phyloP scores from a whole-genome alignment of 2,888 invertebrate species.

The Mantis religiosa region DNA sequence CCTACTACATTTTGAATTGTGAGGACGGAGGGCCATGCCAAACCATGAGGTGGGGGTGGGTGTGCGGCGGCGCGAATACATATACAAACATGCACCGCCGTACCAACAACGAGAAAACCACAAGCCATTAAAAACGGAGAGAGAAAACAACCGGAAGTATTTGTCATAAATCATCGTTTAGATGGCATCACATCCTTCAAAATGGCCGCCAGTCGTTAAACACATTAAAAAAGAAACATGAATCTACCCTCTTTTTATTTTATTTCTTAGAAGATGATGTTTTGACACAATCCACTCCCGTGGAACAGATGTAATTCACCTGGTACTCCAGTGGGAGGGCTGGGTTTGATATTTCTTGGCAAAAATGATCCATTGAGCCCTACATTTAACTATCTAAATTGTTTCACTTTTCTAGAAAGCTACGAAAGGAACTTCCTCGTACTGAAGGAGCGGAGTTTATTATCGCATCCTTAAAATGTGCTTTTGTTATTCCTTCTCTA shows the following conservation, averaged over 20 bases:
- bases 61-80: neutral
- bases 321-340: neutral
- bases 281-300: neutral
- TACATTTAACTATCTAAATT: too few relatives aligned
- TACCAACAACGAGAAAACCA: conserved; percentile 6
- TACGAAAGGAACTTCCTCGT: too few relatives aligned
- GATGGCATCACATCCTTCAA: conserved; percentile 18
- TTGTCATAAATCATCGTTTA: conserved; percentile 25
- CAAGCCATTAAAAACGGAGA: conserved; percentile 17
- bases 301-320: neutral
- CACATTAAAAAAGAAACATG: neutral
- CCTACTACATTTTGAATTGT: neutral
- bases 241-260: neutral
- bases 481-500: too few relatives aligned
- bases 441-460: too few relatives aligned
- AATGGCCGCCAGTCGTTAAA: neutral
- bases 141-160: conserved; percentile 26
- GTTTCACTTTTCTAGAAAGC: too few relatives aligned
- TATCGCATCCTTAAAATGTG: too few relatives aligned
- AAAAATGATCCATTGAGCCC: too few relatives aligned
- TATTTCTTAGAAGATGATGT: neutral
- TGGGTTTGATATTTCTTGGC: neutral
- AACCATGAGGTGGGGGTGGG: neutral
- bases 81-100: too few relatives aligned
- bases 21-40: neutral